Percentiles rank a stretch among this genome's conserved stretches.
phyloP scores from a whole-genome alignment of 2,888 invertebrate genomes.

The Mimas tiliae region DNA sequence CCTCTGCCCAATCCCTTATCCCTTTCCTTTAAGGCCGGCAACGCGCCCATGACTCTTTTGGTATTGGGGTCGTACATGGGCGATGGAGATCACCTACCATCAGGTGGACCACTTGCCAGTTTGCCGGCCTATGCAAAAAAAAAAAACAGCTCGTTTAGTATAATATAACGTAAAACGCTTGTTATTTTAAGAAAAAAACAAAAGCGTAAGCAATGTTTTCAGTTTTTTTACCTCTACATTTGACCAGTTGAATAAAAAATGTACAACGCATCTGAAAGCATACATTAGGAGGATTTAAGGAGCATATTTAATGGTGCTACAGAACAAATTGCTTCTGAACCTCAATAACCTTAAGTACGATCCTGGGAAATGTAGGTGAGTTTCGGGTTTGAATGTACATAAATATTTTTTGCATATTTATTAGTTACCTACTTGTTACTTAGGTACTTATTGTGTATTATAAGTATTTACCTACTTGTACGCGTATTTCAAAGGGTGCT shows the following conservation, averaged over 20 bases:
- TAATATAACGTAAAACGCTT: background rate
- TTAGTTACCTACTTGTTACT: background rate
- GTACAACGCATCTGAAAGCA: slow-evolving; percentile 16
- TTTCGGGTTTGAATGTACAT: slow-evolving; percentile 21
- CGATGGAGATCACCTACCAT: too few relatives aligned
- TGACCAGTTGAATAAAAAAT: slow-evolving; percentile 22
- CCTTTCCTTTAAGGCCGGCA: too few relatives aligned
- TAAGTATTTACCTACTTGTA: background rate
- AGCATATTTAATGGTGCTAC: slow-evolving; percentile 28
- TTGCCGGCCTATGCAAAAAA: too few relatives aligned
- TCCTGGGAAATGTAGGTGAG: slow-evolving; percentile 31
- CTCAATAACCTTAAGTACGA: slow-evolving; percentile 31
- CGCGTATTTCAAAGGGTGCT: too few relatives aligned
- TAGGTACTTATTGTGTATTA: background rate
- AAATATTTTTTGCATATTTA: slow-evolving; percentile 21
- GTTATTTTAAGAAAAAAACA: background rate
- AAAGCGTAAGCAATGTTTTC: background rate
- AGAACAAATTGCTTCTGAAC: slow-evolving; percentile 32
- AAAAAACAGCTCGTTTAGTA: too few relatives aligned
- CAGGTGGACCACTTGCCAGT: too few relatives aligned
- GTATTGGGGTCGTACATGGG: too few relatives aligned
- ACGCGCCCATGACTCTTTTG: too few relatives aligned
- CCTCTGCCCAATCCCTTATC: too few relatives aligned
- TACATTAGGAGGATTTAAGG: slow-evolving; percentile 29
- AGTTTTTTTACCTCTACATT: slow-evolving; percentile 11